phyloP scores from a whole-genome alignment of 1,140 invertebrate genomes.

The Octopus bimaculoides region DNA sequence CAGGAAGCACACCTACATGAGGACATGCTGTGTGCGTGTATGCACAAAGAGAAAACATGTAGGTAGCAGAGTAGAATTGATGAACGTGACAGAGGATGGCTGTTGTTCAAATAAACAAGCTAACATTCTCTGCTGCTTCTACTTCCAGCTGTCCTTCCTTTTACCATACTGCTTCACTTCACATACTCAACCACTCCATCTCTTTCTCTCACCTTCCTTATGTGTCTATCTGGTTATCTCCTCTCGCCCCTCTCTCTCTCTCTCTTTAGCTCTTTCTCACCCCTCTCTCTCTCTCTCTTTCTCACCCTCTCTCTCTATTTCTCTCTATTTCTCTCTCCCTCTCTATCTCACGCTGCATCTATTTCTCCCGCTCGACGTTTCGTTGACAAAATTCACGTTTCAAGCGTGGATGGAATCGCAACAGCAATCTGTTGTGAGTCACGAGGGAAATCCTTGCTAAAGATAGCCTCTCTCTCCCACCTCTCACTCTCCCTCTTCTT shows the following conservation, averaged over 20 bases:
- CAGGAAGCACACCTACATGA: too few relatives aligned
- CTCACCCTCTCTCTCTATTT: not conserved
- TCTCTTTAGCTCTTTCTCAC: not conserved
- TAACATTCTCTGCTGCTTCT: too few relatives aligned
- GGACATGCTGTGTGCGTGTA: too few relatives aligned
- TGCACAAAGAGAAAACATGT: too few relatives aligned
- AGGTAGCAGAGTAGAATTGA: not conserved
- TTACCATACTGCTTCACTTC: not conserved
- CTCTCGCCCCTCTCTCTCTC: not conserved
- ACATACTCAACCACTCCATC: not conserved
- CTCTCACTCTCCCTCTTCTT: too few relatives aligned
- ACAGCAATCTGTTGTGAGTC: too few relatives aligned
- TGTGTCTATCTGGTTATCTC: not conserved
- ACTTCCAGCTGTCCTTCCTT: not conserved
- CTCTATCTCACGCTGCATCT: not conserved
- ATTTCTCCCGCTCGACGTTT: not conserved
- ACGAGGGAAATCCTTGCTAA: too few relatives aligned
- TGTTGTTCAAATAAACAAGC: not conserved
- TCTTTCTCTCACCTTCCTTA: not conserved
- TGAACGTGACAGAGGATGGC: not conserved
- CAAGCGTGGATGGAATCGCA: too few relatives aligned
- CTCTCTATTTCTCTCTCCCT: not conserved
- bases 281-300: not conserved
- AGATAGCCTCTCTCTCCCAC: too few relatives aligned
- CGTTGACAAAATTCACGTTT: too few relatives aligned